These are phyloP conservation scores for Cyphomyrus plagiostoma DNA, from an alignment of 2,113 vertebrate genomes.

Conservation along the genomic window DNA sequence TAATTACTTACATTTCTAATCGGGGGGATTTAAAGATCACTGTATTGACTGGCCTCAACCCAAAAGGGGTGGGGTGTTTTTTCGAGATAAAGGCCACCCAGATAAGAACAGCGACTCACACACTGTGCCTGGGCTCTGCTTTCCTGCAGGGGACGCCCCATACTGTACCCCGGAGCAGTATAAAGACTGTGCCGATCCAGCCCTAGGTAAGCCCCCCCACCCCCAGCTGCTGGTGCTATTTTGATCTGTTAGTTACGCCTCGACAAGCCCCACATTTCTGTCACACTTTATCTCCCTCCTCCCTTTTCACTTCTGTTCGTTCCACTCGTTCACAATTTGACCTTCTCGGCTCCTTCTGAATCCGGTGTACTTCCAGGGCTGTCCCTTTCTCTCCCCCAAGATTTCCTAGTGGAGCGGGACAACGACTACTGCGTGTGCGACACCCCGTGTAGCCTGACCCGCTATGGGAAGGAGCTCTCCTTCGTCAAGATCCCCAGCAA, in stretches of 20 bases:
- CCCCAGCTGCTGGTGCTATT: neutral
- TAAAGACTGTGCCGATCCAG: slow-evolving; percentile 95
- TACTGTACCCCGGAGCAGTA: slow-evolving; percentile 98
- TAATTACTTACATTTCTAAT: neutral
- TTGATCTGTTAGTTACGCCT: neutral
- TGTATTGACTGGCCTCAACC: neutral
- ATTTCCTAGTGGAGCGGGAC: slow-evolving; percentile 95
- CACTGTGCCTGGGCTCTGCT: slow-evolving; percentile 5
- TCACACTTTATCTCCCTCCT: neutral
- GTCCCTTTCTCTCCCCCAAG: slow-evolving; percentile 47
- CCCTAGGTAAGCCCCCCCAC: slow-evolving; percentile 74
- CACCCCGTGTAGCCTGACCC: slow-evolving; percentile 92
- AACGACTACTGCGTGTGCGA: slow-evolving; percentile 91
- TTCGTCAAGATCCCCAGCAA: slow-evolving; percentile 99
- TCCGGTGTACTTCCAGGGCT: neutral
- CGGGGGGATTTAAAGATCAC: neutral
- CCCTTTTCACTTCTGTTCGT: neutral
- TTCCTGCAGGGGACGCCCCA: slow-evolving; percentile 80
- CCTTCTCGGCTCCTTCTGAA: neutral
- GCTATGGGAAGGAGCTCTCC: slow-evolving; percentile 93
- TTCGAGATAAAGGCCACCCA: neutral
- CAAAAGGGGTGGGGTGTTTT: neutral
- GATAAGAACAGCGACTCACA: neutral
- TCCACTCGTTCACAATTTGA: neutral
- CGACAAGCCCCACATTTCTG: neutral